These are phyloP conservation scores for Mugil cephalus DNA, from an alignment of 2,113 vertebrate genomes.

Conservation along the genomic window DNA sequence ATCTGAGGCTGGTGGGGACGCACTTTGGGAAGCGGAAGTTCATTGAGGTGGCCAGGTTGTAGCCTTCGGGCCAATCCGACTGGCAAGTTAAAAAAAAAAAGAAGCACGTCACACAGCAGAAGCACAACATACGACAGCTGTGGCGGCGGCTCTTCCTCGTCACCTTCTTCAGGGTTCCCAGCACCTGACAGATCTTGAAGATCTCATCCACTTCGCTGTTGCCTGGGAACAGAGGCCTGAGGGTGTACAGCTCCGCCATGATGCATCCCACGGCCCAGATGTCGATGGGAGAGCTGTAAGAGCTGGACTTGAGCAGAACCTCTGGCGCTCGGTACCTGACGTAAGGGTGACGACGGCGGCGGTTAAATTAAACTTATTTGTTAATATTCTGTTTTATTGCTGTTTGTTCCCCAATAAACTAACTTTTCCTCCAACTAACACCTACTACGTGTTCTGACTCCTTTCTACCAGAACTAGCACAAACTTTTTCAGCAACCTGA, in stretches of 20 bases:
- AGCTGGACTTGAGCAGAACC: slow-evolving; percentile 89
- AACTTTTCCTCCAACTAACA: too few species aligned
- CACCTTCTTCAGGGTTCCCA: slow-evolving; percentile 95
- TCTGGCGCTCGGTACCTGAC: slow-evolving; percentile 95
- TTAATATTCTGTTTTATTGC: too few species aligned
- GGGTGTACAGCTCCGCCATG: slow-evolving; percentile 94
- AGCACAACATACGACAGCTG: not conserved
- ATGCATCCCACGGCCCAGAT: slow-evolving; percentile 97
- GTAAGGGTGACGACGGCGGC: not conserved
- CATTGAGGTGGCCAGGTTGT: slow-evolving; percentile 90
- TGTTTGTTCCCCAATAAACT: too few species aligned
- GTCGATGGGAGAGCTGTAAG: slow-evolving; percentile 95
- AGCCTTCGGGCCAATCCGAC: slow-evolving; percentile 93
- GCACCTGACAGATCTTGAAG: slow-evolving; percentile 96
- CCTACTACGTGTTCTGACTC: too few species aligned
- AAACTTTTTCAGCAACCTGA: too few species aligned
- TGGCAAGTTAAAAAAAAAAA: slow-evolving; percentile 44
- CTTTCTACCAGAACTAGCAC: too few species aligned
- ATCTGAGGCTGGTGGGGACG: slow-evolving; percentile 90
- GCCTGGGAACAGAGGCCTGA: slow-evolving; percentile 94
- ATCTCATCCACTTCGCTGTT: slow-evolving; percentile 96
- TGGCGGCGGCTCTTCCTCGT: slow-evolving; percentile 49
- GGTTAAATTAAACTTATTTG: too few species aligned
- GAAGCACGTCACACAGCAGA: not conserved
- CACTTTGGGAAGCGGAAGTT: slow-evolving; percentile 95